Conservation (phyloP, 2,113 vertebrate genomes). For the Oreotrochilus melanogaster region DNA sequence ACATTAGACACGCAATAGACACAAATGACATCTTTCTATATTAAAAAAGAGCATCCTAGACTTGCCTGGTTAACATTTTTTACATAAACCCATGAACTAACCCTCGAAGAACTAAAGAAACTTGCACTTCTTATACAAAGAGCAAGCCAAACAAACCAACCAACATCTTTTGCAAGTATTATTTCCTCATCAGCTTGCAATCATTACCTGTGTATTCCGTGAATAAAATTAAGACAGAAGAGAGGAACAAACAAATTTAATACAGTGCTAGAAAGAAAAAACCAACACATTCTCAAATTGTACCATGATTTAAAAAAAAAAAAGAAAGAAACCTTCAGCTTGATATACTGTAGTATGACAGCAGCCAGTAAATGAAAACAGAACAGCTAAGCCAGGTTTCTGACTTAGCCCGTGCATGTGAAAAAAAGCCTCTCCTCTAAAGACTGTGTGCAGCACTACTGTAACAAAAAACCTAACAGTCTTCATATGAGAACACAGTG, state of each 20-base stretch:
- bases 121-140: not conserved
- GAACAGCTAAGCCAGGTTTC: not conserved
- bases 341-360: not conserved
- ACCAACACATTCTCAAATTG: too few relatives aligned
- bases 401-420: not conserved
- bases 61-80: not conserved
- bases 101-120: not conserved
- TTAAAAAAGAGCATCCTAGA: not conserved
- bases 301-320: too few relatives aligned
- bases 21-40: not conserved
- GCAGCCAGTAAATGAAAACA: constrained; percentile 25
- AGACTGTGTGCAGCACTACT: not conserved
- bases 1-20: not conserved
- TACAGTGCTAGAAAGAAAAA: not conserved
- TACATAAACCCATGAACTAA: not conserved
- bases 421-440: not conserved
- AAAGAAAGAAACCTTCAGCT: not conserved
- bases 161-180: not conserved
- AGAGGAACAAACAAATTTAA: not conserved
- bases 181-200: not conserved
- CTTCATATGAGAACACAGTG: not conserved
- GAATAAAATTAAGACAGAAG: constrained; percentile 24
- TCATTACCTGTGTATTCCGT: not conserved
- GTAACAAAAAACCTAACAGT: not conserved
- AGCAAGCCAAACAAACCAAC: not conserved